Evolutionary conservation across 2,888 invertebrate genomes (phyloP).

Genomic region (Anagyrus pseudococci): DNA sequence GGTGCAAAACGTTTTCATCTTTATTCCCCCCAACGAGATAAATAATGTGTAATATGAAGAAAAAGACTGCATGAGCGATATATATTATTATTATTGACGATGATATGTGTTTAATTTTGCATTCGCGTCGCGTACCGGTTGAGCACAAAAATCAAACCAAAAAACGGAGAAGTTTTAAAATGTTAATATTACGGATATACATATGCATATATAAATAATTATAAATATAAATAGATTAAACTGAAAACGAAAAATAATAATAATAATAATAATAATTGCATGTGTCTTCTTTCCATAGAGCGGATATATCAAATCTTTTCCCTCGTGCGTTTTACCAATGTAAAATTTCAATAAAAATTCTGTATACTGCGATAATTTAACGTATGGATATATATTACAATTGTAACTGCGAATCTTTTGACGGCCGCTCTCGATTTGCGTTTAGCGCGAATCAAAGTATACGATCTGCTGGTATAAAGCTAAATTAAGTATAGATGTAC

Average conservation of each 20-base stretch:
- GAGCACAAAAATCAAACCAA: slow-evolving; percentile 37
- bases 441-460: slow-evolving; percentile 14
- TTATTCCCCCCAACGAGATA: slow-evolving; percentile 4
- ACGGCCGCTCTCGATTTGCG: slow-evolving; percentile 27
- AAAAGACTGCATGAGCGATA: slow-evolving; percentile 23
- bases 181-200: no score
- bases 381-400: slow-evolving; percentile 20
- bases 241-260: no score
- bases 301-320: slow-evolving; percentile 36
- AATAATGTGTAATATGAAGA: background rate
- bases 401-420: slow-evolving; percentile 11
- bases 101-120: slow-evolving; percentile 35
- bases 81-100: no score
- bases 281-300: slow-evolving; percentile 40
- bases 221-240: slow-evolving; percentile 20
- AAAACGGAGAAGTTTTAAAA: slow-evolving; percentile 26
- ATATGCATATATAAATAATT: no score
- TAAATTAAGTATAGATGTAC: background rate
- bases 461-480: slow-evolving; percentile 13
- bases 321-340: slow-evolving; percentile 22
- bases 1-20: slow-evolving; percentile 23
- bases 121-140: slow-evolving; percentile 36
- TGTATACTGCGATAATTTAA: slow-evolving; percentile 10
- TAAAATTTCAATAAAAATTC: slow-evolving; percentile 8
- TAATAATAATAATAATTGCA: slow-evolving; percentile 18